A percentile compares a stretch with the other conserved stretches of the same genome.
Evolutionary conservation across 1,140 invertebrate species (phyloP).

Genomic region (Eumaeus atala): DNA sequence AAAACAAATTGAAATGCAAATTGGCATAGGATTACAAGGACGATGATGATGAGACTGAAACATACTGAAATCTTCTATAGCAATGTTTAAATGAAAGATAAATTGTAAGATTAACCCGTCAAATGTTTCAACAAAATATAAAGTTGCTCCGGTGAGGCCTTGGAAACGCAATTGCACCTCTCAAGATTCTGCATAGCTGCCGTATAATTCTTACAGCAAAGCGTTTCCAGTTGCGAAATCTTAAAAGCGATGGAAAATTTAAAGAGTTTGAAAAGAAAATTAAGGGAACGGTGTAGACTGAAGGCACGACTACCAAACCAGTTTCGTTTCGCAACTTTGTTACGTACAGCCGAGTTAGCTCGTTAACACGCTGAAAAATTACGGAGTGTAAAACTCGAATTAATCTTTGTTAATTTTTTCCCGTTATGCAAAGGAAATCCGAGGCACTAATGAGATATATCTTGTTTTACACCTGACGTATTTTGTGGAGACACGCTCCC

Average conservation of each 20-base stretch:
- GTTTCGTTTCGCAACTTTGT: conserved; percentile 59
- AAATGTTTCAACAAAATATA: conserved; percentile 6
- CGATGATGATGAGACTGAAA: too few species aligned
- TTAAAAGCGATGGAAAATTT: conserved; percentile 62
- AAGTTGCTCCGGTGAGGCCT: conserved; percentile 21
- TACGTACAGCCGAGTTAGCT: conserved; percentile 57
- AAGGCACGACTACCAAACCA: conserved; percentile 43
- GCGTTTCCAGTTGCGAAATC: conserved; percentile 42
- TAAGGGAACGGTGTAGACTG: conserved; percentile 45
- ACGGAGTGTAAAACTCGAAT: conserved; percentile 46
- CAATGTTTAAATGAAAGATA: too few species aligned
- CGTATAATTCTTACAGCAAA: conserved; percentile 39
- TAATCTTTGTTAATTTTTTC: conserved; percentile 49
- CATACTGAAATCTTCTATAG: too few species aligned
- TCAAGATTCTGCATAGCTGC: conserved; percentile 27
- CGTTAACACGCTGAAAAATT: conserved; percentile 61
- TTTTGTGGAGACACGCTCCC: too few species aligned
- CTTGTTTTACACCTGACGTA: conserved; percentile 2
- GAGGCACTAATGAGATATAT: conserved; percentile 52
- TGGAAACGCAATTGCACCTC: conserved; percentile 22
- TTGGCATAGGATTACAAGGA: too few species aligned
- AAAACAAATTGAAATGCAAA: too few species aligned
- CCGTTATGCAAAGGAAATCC: conserved; percentile 42
- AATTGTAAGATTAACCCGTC: too few species aligned
- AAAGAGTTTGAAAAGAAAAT: conserved; percentile 66